Conservation (phyloP, 1,140 invertebrate species). For the Carposina sasakii region DNA sequence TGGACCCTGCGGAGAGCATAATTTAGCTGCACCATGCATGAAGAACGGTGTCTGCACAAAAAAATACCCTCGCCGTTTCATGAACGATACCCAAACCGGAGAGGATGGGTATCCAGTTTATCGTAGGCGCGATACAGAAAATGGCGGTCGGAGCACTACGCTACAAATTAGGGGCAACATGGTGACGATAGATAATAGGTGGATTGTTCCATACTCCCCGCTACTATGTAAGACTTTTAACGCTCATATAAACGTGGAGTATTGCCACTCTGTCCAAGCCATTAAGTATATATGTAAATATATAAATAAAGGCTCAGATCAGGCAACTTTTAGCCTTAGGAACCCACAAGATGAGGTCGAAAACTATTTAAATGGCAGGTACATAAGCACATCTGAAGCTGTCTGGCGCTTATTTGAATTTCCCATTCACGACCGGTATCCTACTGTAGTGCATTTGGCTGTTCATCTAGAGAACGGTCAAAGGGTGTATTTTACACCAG, state of each 20-base stretch:
- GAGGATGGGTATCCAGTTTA: slow-evolving; percentile 37
- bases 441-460: slow-evolving; percentile 55
- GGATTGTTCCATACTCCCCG: slow-evolving; percentile 32
- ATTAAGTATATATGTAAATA: slow-evolving; percentile 70
- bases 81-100: slow-evolving; percentile 24
- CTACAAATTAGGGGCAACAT: slow-evolving; percentile 21
- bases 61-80: slow-evolving; percentile 15
- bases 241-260: slow-evolving; percentile 69
- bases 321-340: slow-evolving; percentile 38
- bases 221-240: slow-evolving; percentile 54
- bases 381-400: slow-evolving; percentile 61
- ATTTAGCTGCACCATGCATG: slow-evolving; percentile 32
- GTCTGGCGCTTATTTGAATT: slow-evolving; percentile 62
- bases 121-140: slow-evolving; percentile 32
- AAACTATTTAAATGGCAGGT: slow-evolving; percentile 45
- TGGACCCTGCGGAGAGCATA: slow-evolving; percentile 57
- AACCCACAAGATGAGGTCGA: slow-evolving; percentile 23
- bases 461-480: slow-evolving; percentile 62
- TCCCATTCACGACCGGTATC: slow-evolving; percentile 53
- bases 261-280: slow-evolving; percentile 64
- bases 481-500: slow-evolving; percentile 48
- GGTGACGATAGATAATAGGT: slow-evolving; percentile 61
- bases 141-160: slow-evolving; percentile 43
- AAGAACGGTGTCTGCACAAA: slow-evolving; percentile 22
- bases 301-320: slow-evolving; percentile 48